Evolutionary conservation across 2,113 vertebrate species (phyloP), one percentile per base, ranked within the genome.

Genomic region (Gavialis gangeticus): DNA sequence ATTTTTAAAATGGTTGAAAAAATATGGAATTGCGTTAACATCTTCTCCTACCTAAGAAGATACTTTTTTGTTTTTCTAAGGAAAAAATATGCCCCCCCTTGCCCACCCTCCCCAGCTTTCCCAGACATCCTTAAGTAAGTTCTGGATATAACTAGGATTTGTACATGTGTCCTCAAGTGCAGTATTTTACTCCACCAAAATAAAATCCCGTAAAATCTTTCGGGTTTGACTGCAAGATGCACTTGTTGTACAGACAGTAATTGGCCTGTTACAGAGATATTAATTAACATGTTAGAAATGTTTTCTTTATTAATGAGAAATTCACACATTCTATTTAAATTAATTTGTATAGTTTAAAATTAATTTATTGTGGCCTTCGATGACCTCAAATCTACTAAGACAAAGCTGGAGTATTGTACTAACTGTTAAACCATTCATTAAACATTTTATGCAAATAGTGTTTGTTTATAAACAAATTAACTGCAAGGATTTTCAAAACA

Each of bases 401-500:
- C 98, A 98, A 97, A 98, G 98, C 97, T 89, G 88, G 97, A 98
- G 98, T 96, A 98, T 98, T 98, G 98, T 97, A 98, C 97, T 97
- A 97, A 97, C 97, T 97, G 98, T 98, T 98, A 98, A 98, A 98
- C 98, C 98, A 98, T 98, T 99, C 98, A 99, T 99, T 99, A 99
- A 98, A 98, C 98, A 98, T 99, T 99, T 98, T 98, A 99, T 99
- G 98, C 98, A 99, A 99, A 99, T 99, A 98, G 98, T 99, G 98
- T 99, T 98, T 98, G 97, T 98, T 98, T 99, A 98, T 99, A 99
- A 99, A 99, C 99, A 99, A 99, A 99, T 99, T 99, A 99, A 99
- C 98, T 98, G 98, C 98, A 98, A 98, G 98, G 98, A 98, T 99
- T 99, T 99, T 99, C 98, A 98, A 98, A 99, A 99, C 99, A 99